These are phyloP conservation scores for Brachionus rotundiformis DNA, from an alignment of 1,140 invertebrate genomes.

Conservation along the genomic window DNA sequence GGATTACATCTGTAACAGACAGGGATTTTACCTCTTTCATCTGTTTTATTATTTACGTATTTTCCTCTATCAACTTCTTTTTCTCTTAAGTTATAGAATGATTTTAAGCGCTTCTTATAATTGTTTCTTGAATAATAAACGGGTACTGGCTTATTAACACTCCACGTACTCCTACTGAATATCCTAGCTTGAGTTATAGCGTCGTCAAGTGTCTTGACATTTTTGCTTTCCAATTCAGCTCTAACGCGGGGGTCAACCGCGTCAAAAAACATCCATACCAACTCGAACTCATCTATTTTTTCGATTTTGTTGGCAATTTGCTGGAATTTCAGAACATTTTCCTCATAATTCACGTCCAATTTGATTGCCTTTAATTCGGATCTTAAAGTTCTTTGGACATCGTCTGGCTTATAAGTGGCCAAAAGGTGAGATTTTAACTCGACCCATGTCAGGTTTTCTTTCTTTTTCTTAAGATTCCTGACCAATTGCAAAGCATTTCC, in stretches of 20 bases:
- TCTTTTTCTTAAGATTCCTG: neutral
- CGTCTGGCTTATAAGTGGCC: neutral
- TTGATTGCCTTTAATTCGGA: neutral
- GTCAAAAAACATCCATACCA: neutral
- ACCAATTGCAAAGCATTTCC: neutral
- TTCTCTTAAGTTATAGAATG: neutral
- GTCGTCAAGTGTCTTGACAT: neutral
- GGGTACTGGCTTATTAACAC: neutral
- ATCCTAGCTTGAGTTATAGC: neutral
- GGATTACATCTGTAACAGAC: too few species aligned
- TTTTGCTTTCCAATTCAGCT: neutral
- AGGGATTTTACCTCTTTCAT: too few species aligned
- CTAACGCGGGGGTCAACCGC: neutral
- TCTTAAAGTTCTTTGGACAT: neutral
- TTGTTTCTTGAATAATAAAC: neutral
- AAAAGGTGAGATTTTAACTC: neutral
- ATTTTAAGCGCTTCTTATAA: slow-evolving; percentile 1
- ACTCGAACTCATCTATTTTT: neutral
- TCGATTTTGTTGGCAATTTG: neutral
- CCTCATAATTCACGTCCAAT: neutral
- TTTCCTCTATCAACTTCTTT: too few species aligned
- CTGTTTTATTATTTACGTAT: too few species aligned
- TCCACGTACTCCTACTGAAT: neutral
- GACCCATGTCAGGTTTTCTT: neutral
- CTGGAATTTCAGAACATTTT: neutral